Evolutionary conservation across 1,140 invertebrate species (phyloP), one percentile per base, ranked within the genome.

Genomic region (Tyrophagus putrescentiae): DNA sequence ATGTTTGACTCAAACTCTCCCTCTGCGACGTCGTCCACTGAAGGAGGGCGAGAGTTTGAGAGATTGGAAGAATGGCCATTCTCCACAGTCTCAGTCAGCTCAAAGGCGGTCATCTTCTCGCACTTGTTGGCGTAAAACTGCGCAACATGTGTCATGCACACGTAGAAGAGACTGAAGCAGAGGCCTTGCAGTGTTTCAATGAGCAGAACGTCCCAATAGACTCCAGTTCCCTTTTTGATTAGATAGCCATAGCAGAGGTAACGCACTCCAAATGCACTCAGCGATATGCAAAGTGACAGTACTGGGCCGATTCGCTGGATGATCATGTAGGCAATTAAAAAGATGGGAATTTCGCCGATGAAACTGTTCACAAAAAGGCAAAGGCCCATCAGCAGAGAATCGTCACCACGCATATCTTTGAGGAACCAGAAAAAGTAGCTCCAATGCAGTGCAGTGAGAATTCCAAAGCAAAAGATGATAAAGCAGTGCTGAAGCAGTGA

Each of bases 371-470:
- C 78, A 4, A 80, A 80, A 67, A 83, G 81, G 4, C 81, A 80
- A 1, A 83, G 65, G 1, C 89, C 90, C 71, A 93, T 80, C 1
- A 94, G 69, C 0, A 87, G 84, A 72, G 90, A 65, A 36, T 45
- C 53, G 45, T 45, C 7, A 29, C 64, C 25, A 54, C 62, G 36
- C 66, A 62, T 7, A 63, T 65, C 36, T 56, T 66, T 60, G 16
- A 74, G 63, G 58, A 68, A 71, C 69, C 68, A 69, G 61, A 70
- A 73, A n/a, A 91, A 72, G 69, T 87, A 94, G 60, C 87, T 81
- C 85, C 89, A 92, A n/a, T 91, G 75, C 1, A 90, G 70, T 0
- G 82, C 86, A 0, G 85, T 90, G 60, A 85, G 84, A 61, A 90
- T 76, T 0, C 90, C 90, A 44, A 87, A 81, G 3, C 80, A 76